These are phyloP conservation scores for Oscheius sp. DNA, from an alignment of 2,888 invertebrate species.

Conservation along the genomic window DNA sequence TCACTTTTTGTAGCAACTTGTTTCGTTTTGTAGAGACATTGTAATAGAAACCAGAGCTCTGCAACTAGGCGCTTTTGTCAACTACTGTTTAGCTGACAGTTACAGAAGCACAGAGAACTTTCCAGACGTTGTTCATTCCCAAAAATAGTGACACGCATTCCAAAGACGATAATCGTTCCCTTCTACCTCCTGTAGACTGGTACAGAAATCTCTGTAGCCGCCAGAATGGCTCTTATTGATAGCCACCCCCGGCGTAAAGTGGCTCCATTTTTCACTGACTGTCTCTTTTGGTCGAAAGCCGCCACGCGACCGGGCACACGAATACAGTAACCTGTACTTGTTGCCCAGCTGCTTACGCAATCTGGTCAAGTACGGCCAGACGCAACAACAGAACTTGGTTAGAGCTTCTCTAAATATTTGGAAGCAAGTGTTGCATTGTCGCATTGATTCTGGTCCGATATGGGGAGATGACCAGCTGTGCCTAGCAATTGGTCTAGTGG, in stretches of 20 bases:
- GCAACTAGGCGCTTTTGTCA: not conserved
- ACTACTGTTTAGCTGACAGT: not conserved
- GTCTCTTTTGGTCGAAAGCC: slow-evolving; percentile 13
- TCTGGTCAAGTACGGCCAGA: too few species aligned
- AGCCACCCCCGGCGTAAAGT: slow-evolving; percentile 20
- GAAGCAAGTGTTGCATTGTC: too few species aligned
- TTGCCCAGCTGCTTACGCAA: too few species aligned
- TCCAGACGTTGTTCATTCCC: not conserved
- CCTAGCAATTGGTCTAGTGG: too few species aligned
- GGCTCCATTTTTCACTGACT: slow-evolving; percentile 27
- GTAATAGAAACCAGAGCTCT: not conserved
- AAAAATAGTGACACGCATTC: not conserved
- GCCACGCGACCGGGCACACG: slow-evolving; percentile 24
- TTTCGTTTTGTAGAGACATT: not conserved
- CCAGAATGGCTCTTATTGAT: slow-evolving; percentile 34
- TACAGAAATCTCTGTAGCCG: not conserved
- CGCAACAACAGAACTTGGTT: too few species aligned
- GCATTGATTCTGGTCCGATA: too few species aligned
- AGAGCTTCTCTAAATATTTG: too few species aligned
- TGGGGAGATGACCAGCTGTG: too few species aligned
- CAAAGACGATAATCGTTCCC: too few species aligned
- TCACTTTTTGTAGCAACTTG: not conserved
- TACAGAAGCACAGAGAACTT: not conserved
- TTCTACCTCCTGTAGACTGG: too few species aligned
- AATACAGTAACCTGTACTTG: slow-evolving; percentile 6